Evolutionary conservation across 2,888 invertebrate genomes (phyloP).

Genomic region (Malthinus flaveolus): DNA sequence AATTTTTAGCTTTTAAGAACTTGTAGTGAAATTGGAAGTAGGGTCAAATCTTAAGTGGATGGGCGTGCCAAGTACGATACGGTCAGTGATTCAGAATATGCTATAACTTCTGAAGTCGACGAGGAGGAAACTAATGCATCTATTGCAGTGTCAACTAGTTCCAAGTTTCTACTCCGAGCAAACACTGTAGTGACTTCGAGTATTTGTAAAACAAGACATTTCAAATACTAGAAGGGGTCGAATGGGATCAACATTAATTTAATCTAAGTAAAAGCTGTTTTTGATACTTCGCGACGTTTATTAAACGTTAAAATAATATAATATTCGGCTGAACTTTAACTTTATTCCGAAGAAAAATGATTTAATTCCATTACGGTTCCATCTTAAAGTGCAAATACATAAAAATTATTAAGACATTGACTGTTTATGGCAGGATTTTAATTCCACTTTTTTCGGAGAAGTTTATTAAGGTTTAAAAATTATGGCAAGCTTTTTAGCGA

Average conservation of each 20-base stretch:
- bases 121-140: conserved; percentile 31
- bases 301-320: no score
- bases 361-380: no score
- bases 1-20: not conserved
- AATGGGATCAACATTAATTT: conserved; percentile 21
- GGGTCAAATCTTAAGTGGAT: conserved; percentile 30
- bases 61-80: conserved; percentile 29
- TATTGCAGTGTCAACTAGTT: conserved; percentile 29
- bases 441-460: no score
- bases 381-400: no score
- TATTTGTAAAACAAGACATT: conserved; percentile 24
- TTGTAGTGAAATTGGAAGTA: conserved; percentile 25
- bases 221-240: conserved; percentile 11
- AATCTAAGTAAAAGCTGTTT: conserved; percentile 19
- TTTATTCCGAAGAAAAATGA: no score
- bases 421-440: no score
- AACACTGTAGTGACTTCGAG: conserved; percentile 19
- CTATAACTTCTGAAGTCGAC: conserved; percentile 30
- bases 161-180: conserved; percentile 25
- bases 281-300: not conserved
- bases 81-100: conserved; percentile 30
- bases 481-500: no score
- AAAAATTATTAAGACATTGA: no score
- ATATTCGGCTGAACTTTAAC: no score
- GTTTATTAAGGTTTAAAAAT: no score